Evolutionary conservation across 2,797 vertebrate genomes (phyloP).

Genomic region (Phoebastria nigripes): DNA sequence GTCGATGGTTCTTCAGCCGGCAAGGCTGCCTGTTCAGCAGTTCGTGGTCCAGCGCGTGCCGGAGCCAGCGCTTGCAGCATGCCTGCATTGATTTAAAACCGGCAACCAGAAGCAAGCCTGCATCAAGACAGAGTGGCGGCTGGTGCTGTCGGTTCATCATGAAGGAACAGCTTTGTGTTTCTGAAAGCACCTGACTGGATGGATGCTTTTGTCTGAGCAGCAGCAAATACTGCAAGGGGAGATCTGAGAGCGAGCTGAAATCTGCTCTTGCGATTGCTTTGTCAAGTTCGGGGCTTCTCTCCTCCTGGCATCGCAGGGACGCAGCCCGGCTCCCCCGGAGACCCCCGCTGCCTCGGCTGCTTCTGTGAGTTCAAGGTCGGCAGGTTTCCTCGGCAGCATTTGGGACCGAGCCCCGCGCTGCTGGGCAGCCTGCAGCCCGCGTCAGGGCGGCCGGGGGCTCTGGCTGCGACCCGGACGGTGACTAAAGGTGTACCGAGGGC

Average conservation of each 20-base stretch:
- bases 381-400: neutral
- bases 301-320: neutral
- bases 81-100: conserved; percentile 54
- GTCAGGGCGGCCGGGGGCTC: conserved; percentile 16
- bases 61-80: conserved; percentile 46
- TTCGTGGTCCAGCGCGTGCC: conserved; percentile 28
- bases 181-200: conserved; percentile 4
- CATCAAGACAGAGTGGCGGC: neutral
- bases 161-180: conserved; percentile 12
- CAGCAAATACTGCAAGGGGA: neutral
- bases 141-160: neutral
- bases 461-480: neutral
- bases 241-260: neutral
- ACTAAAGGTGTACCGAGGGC: conserved; percentile 13
- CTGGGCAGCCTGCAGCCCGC: neutral
- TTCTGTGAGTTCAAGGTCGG: neutral
- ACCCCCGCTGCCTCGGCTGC: neutral
- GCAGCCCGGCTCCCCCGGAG: neutral
- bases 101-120: conserved; percentile 8
- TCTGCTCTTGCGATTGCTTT: neutral
- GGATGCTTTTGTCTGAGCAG: conserved; percentile 14
- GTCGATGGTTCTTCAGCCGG: neutral
- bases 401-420: neutral
- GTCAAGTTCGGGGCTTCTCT: conserved; percentile 25
- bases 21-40: conserved; percentile 38